A percentile compares a stretch with the other conserved stretches of the same genome.
Evolutionary conservation across 1,140 invertebrate genomes (phyloP).

Genomic region (Dreissena polymorpha): DNA sequence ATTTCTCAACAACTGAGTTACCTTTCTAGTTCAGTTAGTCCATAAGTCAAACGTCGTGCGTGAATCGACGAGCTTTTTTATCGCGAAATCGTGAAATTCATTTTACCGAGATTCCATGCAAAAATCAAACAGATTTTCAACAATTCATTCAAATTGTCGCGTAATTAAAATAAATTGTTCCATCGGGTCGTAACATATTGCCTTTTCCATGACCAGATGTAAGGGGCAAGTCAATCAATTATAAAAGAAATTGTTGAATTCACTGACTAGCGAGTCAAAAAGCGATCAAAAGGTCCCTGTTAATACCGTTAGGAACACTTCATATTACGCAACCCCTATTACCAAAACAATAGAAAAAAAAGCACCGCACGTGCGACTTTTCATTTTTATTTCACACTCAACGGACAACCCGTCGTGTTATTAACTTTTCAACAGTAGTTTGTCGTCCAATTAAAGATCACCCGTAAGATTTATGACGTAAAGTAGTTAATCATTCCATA

Average conservation of each 20-base stretch:
- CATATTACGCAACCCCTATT: constrained; percentile 55
- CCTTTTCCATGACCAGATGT: constrained; percentile 51
- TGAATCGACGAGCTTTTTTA: too few relatives aligned
- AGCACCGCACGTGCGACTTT: constrained; percentile 45
- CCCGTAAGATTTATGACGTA: constrained; percentile 23
- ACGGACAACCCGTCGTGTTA: constrained; percentile 36
- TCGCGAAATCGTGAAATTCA: too few relatives aligned
- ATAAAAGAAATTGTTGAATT: constrained; percentile 28
- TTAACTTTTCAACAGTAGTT: constrained; percentile 55
- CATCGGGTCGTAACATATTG: constrained; percentile 45
- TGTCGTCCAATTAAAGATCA: constrained; percentile 37
- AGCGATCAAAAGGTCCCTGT: constrained; percentile 42
- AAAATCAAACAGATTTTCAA: too few relatives aligned
- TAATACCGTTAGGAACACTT: constrained; percentile 44
- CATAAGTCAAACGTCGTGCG: too few relatives aligned
- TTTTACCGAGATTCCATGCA: too few relatives aligned
- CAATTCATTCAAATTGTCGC: not conserved
- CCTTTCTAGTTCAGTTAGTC: too few relatives aligned
- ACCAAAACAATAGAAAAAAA: constrained; percentile 39
- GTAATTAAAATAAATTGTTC: constrained; percentile 50
- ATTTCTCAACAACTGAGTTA: too few relatives aligned
- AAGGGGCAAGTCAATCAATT: constrained; percentile 47
- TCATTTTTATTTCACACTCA: constrained; percentile 36
- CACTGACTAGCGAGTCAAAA: constrained; percentile 49
- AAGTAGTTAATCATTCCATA: constrained; percentile 21